phyloP scores from a whole-genome alignment of 2,888 invertebrate species.

The Athrips mouffetella region DNA sequence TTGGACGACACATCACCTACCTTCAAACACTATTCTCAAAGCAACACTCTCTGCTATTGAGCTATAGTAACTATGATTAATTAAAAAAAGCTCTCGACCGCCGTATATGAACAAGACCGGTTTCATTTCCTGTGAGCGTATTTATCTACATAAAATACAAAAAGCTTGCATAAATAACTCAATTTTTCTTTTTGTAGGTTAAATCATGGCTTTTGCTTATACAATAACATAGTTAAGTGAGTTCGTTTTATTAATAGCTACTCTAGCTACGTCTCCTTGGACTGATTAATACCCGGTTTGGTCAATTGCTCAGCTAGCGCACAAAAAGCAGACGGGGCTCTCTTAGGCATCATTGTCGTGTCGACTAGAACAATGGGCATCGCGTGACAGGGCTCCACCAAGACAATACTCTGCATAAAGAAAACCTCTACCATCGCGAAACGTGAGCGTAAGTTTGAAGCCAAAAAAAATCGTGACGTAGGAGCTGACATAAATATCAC shows the following conservation, averaged over 20 bases:
- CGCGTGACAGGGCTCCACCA: conserved; percentile 49
- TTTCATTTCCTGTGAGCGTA: conserved; percentile 7
- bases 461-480: conserved; percentile 19
- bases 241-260: conserved; percentile 8
- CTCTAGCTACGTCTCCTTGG: conserved; percentile 24
- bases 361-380: conserved; percentile 52
- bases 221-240: conserved; percentile 11
- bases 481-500: conserved; percentile 9
- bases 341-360: conserved; percentile 34
- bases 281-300: conserved; percentile 40
- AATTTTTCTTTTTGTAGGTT: conserved; percentile 8
- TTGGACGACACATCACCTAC: no score
- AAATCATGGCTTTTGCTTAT: conserved; percentile 6
- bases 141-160: neutral
- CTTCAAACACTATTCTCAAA: no score
- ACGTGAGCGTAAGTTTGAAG: conserved; percentile 34
- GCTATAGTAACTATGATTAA: conserved; percentile 2
- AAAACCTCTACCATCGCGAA: conserved; percentile 42
- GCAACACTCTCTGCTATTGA: neutral
- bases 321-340: conserved; percentile 37
- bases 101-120: conserved; percentile 6
- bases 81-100: neutral
- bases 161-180: neutral
- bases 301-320: conserved; percentile 26
- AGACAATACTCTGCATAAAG: conserved; percentile 40